These are phyloP conservation scores for Caerostris darwini DNA, from an alignment of 1,140 invertebrate species.

Conservation along the genomic window DNA sequence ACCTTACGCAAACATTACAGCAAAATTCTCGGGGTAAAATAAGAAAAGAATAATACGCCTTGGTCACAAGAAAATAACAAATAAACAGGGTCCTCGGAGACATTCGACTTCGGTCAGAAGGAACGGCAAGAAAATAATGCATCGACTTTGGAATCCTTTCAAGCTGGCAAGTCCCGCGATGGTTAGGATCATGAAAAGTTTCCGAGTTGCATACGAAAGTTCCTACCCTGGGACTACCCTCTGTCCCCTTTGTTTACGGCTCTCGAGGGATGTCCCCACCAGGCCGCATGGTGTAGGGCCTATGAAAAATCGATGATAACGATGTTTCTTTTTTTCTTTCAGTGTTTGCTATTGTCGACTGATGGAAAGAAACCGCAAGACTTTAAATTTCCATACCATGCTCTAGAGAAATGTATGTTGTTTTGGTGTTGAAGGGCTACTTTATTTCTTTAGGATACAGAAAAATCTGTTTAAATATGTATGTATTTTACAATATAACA, in stretches of 20 bases:
- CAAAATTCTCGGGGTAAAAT: conserved; percentile 17
- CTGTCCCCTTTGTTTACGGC: not conserved
- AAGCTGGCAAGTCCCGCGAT: not conserved
- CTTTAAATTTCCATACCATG: not conserved
- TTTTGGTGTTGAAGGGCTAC: too few relatives aligned
- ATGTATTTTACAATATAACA: too few relatives aligned
- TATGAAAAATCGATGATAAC: conserved; percentile 56
- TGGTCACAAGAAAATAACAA: conserved; percentile 10
- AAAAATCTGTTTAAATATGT: too few relatives aligned
- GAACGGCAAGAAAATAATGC: not conserved
- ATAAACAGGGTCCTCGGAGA: conserved; percentile 20
- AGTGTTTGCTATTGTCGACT: not conserved
- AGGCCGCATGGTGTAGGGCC: not conserved
- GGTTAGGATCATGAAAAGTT: conserved; percentile 46
- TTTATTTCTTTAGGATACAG: too few relatives aligned
- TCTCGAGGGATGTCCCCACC: not conserved
- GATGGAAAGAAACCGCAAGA: too few relatives aligned
- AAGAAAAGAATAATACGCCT: not conserved
- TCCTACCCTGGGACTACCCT: not conserved
- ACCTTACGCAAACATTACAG: not conserved
- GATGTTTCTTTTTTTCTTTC: not conserved
- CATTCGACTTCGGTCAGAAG: not conserved
- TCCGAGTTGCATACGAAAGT: conserved; percentile 44
- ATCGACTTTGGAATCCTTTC: conserved; percentile 21
- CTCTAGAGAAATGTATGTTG: not conserved